Conservation (phyloP, 1,140 invertebrate species). For the Euglossa dilemma region DNA sequence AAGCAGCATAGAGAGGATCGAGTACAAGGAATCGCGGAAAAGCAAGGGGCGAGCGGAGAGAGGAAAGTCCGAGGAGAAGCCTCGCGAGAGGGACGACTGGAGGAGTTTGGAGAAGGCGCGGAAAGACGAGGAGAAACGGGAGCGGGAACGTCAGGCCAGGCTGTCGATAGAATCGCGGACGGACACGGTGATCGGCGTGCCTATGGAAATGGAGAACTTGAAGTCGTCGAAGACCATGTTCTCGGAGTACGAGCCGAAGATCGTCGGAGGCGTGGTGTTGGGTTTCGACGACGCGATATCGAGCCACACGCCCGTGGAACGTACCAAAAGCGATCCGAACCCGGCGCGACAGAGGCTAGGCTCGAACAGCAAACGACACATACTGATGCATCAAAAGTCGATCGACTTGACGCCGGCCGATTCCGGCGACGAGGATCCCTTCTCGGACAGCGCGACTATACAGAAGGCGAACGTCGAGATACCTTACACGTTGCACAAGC, state of each 20-base stretch:
- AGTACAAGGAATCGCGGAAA: slow-evolving; percentile 60
- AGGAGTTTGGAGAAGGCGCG: slow-evolving; percentile 77
- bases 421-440: slow-evolving; percentile 90
- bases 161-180: slow-evolving; percentile 74
- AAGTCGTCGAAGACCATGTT: slow-evolving; percentile 74
- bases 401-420: slow-evolving; percentile 92
- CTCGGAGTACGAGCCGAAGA: slow-evolving; percentile 81
- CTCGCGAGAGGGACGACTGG: slow-evolving; percentile 79
- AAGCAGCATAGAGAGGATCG: slow-evolving; percentile 64
- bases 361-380: slow-evolving; percentile 87
- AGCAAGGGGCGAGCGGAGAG: slow-evolving; percentile 56
- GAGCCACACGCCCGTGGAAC: slow-evolving; percentile 88
- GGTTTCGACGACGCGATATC: slow-evolving; percentile 79
- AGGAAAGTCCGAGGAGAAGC: slow-evolving; percentile 71
- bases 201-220: slow-evolving; percentile 68
- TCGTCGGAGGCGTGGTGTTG: slow-evolving; percentile 79
- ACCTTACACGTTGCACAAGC: slow-evolving; percentile 91
- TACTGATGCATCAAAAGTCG: slow-evolving; percentile 93
- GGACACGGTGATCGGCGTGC: slow-evolving; percentile 70
- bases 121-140: slow-evolving; percentile 76
- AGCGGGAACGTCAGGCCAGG: slow-evolving; percentile 73
- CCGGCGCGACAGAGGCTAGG: slow-evolving; percentile 87
- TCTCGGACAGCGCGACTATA: slow-evolving; percentile 81
- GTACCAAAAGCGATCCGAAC: slow-evolving; percentile 93
- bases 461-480: slow-evolving; percentile 87